These are phyloP conservation scores for Benitochromis conjunctus DNA, from an alignment of 2,113 vertebrate species.

Conservation along the genomic window DNA sequence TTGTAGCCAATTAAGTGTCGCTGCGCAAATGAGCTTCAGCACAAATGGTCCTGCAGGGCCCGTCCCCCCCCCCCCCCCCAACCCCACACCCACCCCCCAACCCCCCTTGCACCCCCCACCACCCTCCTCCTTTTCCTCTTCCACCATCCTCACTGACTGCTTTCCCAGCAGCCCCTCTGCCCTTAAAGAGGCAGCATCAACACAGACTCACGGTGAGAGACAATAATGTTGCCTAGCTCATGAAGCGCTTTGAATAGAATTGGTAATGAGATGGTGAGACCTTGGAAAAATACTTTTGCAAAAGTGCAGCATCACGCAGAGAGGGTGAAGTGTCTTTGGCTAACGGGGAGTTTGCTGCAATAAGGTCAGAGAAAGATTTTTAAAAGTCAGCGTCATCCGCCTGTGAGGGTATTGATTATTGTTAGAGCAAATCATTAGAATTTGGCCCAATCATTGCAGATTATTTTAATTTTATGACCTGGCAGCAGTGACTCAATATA, in stretches of 20 bases:
- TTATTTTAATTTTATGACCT: background rate
- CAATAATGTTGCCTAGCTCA: background rate
- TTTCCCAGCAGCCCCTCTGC: constrained; percentile 67
- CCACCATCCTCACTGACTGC: constrained; percentile 67
- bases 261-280: constrained; percentile 37
- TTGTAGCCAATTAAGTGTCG: constrained; percentile 99
- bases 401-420: background rate
- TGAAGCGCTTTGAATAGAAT: constrained; percentile 6
- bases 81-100: too few species aligned
- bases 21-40: constrained; percentile 97
- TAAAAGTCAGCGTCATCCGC: background rate
- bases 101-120: background rate
- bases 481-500: background rate
- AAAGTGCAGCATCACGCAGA: constrained; percentile 40
- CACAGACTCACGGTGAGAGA: background rate
- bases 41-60: constrained; percentile 38
- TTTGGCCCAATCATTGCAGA: background rate
- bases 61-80: background rate
- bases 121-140: background rate
- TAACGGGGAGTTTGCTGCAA: background rate
- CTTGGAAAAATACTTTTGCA: constrained; percentile 19
- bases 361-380: background rate
- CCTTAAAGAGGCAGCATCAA: constrained; percentile 59
- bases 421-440: background rate
- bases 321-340: constrained; percentile 7